Evolutionary conservation across 2,113 vertebrate species (phyloP).

Genomic region (Bos javanicus): DNA sequence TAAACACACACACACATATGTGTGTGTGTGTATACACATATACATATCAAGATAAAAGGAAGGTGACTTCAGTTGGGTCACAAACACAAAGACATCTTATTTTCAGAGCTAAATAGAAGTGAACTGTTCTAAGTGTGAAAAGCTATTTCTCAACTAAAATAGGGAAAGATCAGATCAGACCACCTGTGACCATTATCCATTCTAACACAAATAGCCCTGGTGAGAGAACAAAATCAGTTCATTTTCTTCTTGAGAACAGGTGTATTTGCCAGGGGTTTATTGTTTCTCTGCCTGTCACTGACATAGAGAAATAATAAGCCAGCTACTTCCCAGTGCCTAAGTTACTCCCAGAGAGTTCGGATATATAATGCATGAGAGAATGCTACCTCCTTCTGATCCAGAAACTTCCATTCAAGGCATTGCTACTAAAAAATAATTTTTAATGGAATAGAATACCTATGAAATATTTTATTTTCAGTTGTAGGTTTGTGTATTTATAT

Average conservation of each 20-base stretch:
- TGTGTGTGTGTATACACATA: background rate
- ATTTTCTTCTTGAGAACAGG: constrained; percentile 61
- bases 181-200: constrained; percentile 55
- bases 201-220: constrained; percentile 56
- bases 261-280: constrained; percentile 44
- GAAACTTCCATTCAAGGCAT: background rate
- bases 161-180: constrained; percentile 53
- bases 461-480: background rate
- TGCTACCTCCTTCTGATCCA: background rate
- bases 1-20: accelerated
- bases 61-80: constrained; percentile 41
- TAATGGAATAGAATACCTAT: background rate
- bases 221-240: constrained; percentile 62
- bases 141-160: constrained; percentile 67
- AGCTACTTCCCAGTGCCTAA: background rate
- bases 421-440: background rate
- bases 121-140: constrained; percentile 61
- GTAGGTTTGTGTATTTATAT: background rate
- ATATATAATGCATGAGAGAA: background rate
- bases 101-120: constrained; percentile 62
- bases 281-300: constrained; percentile 42
- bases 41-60: constrained; percentile 39
- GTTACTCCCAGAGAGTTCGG: background rate
- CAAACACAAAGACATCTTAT: constrained; percentile 38
- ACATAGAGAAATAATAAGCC: constrained; percentile 51